Percentiles rank a stretch among this genome's conserved stretches.
These are phyloP conservation scores for Halcyon chelicuti DNA, from an alignment of 2,797 vertebrate species.

Conservation along the genomic window DNA sequence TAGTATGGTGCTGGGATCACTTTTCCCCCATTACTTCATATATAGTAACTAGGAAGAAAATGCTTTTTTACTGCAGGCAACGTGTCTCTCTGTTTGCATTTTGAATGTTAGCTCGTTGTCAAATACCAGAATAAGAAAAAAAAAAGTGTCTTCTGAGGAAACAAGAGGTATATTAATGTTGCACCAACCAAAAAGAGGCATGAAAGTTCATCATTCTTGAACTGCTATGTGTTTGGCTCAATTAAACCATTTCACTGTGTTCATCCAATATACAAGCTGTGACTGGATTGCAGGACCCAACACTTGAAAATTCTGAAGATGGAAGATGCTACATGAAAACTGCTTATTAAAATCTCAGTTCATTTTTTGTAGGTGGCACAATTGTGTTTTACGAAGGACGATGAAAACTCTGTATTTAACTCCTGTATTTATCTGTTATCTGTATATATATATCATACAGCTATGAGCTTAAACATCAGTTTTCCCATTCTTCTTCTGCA, in stretches of 20 bases:
- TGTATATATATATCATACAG: neutral
- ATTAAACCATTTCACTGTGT: neutral
- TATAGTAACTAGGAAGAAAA: slow-evolving; percentile 35
- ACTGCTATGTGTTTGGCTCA: neutral
- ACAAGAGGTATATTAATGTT: neutral
- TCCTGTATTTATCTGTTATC: neutral
- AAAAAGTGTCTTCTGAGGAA: neutral
- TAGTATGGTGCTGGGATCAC: neutral
- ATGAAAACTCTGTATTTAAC: neutral
- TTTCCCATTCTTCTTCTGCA: neutral
- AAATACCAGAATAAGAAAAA: neutral
- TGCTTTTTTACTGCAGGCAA: neutral
- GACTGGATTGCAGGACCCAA: neutral
- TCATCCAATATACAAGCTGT: neutral
- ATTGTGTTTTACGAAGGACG: neutral
- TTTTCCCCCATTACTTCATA: neutral
- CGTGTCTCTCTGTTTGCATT: slow-evolving; percentile 13
- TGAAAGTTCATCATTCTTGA: neutral
- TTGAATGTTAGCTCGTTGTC: neutral
- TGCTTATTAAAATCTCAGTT: neutral
- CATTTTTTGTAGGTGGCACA: neutral
- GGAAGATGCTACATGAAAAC: neutral
- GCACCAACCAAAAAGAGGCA: neutral
- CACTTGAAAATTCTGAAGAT: neutral
- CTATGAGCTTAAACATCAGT: neutral